phyloP scores from a whole-genome alignment of 2,797 vertebrate genomes.

The Cryptoprocta ferox region DNA sequence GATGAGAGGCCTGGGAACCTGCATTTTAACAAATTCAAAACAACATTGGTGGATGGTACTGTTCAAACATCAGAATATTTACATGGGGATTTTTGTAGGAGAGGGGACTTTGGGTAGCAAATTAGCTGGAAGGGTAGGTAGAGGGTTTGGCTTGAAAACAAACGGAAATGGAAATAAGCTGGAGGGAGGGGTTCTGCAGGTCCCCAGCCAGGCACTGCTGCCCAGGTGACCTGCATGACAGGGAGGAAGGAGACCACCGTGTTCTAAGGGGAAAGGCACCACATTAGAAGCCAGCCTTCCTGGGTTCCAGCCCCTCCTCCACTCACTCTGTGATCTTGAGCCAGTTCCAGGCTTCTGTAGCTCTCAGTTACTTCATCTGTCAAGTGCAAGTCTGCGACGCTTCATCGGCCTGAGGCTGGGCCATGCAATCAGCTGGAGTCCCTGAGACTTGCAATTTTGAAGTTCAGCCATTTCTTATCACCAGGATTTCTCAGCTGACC shows the following conservation, averaged over 20 bases:
- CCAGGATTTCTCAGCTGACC: not conserved
- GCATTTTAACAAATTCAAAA: not conserved
- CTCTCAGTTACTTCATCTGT: not conserved
- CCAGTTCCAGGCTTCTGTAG: not conserved
- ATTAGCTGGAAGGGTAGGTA: not conserved
- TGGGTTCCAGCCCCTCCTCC: not conserved
- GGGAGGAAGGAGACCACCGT: not conserved
- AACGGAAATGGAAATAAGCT: not conserved
- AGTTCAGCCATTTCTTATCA: not conserved
- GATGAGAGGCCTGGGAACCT: not conserved
- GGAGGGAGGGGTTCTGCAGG: too few relatives aligned
- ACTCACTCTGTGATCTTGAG: not conserved
- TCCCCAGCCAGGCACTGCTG: not conserved
- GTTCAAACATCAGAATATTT: not conserved
- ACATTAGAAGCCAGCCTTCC: not conserved
- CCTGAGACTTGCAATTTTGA: not conserved
- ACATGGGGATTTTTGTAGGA: not conserved
- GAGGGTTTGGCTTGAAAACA: slow-evolving; percentile 16
- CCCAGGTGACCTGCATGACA: not conserved
- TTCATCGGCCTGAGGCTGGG: not conserved
- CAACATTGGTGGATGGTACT: not conserved
- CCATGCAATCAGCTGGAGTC: not conserved
- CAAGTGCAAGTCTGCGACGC: not conserved
- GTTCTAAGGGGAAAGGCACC: not conserved
- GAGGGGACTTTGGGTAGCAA: not conserved